Evolutionary conservation across 2,888 invertebrate genomes (phyloP).

Genomic region (Ochlodes sylvanus): DNA sequence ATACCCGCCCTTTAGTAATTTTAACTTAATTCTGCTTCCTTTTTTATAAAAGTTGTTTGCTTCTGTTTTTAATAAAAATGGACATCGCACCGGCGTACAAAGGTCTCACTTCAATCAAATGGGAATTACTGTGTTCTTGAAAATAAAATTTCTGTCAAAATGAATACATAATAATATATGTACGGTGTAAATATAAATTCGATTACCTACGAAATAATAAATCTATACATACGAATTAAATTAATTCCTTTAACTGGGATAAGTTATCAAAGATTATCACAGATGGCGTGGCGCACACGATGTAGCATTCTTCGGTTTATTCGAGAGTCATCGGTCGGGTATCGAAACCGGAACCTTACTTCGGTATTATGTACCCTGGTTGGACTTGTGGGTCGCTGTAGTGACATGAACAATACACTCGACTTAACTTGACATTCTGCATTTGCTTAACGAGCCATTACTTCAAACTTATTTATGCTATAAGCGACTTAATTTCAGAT

Average conservation of each 20-base stretch:
- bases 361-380: neutral
- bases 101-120: too few species aligned
- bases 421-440: neutral
- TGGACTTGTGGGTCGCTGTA: neutral
- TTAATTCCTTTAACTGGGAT: neutral
- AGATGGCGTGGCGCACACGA: neutral
- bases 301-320: neutral
- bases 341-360: neutral
- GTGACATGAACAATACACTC: neutral
- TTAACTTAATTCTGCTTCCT: too few species aligned
- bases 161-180: too few species aligned
- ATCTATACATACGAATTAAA: too few species aligned
- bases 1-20: too few species aligned
- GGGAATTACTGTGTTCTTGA: too few species aligned
- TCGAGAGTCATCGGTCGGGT: neutral
- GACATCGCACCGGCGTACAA: too few species aligned
- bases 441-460: neutral
- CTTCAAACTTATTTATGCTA: neutral
- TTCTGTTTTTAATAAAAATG: too few species aligned
- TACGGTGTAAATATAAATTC: too few species aligned
- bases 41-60: too few species aligned
- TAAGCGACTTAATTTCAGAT: neutral
- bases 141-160: too few species aligned
- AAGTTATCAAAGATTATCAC: neutral
- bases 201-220: too few species aligned